Conservation (phyloP, 2,888 invertebrate genomes). For the Acholoe squamosa region DNA sequence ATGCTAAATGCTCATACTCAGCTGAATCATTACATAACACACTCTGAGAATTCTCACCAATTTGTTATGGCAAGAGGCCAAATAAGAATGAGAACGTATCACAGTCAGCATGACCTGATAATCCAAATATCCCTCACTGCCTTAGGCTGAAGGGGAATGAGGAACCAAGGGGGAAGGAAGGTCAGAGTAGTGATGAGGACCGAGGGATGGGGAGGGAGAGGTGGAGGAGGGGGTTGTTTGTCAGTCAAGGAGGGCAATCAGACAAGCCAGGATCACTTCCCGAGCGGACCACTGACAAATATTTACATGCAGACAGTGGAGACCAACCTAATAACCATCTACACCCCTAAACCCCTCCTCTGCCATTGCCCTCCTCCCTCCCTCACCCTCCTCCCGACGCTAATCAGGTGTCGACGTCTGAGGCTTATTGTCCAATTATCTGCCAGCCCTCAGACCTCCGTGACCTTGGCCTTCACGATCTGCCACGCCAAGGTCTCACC, state of each 20-base stretch:
- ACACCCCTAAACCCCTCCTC: neutral
- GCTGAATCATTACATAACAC: too few species aligned
- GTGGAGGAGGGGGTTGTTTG: neutral
- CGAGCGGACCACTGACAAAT: constrained; percentile 4
- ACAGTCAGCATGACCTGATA: too few species aligned
- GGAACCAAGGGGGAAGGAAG: neutral
- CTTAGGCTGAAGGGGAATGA: too few species aligned
- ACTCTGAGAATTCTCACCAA: too few species aligned
- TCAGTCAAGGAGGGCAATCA: neutral
- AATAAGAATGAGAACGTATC: too few species aligned
- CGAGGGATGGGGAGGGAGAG: neutral
- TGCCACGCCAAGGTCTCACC: neutral
- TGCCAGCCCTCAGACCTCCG: neutral
- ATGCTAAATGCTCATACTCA: too few species aligned
- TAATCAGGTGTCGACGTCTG: neutral
- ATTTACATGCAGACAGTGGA: constrained; percentile 19
- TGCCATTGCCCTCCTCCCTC: too few species aligned
- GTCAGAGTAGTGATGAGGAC: neutral
- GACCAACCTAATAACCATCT: neutral
- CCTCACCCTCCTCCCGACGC: neutral
- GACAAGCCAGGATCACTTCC: constrained; percentile 1
- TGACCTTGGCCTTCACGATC: neutral
- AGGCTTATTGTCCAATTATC: constrained; percentile 27
- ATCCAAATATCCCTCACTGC: too few species aligned
- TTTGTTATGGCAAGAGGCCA: too few species aligned